Evolutionary conservation across 2,797 vertebrate genomes (phyloP).

Genomic region (Hoplostethus mediterraneus): DNA sequence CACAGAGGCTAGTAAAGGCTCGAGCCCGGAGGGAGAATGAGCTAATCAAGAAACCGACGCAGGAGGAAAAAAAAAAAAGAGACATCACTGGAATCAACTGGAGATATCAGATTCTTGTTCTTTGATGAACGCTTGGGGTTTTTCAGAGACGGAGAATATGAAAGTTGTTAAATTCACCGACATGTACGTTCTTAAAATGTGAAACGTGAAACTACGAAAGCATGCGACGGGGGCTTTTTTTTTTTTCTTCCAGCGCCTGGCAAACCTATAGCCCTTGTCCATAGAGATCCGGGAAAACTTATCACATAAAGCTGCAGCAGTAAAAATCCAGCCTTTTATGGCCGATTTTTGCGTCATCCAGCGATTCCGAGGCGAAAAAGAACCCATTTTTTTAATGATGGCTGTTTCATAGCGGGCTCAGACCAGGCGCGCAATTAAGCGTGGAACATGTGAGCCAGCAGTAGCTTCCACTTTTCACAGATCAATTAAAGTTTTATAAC

Average conservation of each 20-base stretch:
- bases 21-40: slow-evolving; percentile 19
- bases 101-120: slow-evolving; percentile 39
- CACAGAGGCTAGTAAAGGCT: neutral
- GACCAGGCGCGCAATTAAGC: slow-evolving; percentile 80
- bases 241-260: slow-evolving; percentile 49
- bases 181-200: slow-evolving; percentile 63
- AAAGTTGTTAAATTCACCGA: slow-evolving; percentile 68
- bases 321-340: slow-evolving; percentile 80
- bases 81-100: slow-evolving; percentile 4
- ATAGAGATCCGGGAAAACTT: slow-evolving; percentile 78
- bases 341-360: slow-evolving; percentile 83
- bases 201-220: slow-evolving; percentile 72
- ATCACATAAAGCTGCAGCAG: slow-evolving; percentile 76
- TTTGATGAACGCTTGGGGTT: slow-evolving; percentile 59
- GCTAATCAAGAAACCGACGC: slow-evolving; percentile 28
- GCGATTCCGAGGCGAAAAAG: slow-evolving; percentile 77
- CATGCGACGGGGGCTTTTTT: slow-evolving; percentile 61
- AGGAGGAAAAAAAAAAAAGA: slow-evolving; percentile 10
- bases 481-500: slow-evolving; percentile 87
- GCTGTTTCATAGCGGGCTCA: slow-evolving; percentile 76
- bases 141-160: slow-evolving; percentile 58
- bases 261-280: slow-evolving; percentile 66
- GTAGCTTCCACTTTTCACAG: slow-evolving; percentile 86
- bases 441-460: slow-evolving; percentile 80
- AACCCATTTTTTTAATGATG: slow-evolving; percentile 82